A percentile compares a stretch with the other conserved stretches of the same genome.
phyloP scores from a whole-genome alignment of 2,113 vertebrate species.

The Xiphorhynchus elegans region DNA sequence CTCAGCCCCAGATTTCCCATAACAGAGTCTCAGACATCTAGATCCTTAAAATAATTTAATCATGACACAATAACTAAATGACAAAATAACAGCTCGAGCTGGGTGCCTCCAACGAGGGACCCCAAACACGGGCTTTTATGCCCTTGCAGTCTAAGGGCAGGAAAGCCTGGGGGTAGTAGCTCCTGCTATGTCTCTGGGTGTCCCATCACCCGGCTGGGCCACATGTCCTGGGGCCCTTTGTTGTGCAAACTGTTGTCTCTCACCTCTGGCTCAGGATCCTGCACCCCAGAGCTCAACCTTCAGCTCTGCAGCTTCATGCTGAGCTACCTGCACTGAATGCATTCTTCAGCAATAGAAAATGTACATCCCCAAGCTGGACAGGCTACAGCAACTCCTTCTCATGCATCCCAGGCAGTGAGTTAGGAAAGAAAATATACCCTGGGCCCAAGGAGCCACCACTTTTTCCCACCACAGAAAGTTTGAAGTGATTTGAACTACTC shows the following conservation, averaged over 20 bases:
- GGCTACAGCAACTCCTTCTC: not conserved
- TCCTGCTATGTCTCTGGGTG: not conserved
- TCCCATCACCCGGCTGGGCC: too few species aligned
- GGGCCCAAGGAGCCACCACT: not conserved
- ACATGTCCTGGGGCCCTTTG: not conserved
- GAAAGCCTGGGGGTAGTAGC: too few species aligned
- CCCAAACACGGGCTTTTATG: not conserved
- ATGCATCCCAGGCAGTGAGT: fast-evolving
- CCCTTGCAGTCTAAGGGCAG: not conserved
- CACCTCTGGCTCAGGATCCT: not conserved
- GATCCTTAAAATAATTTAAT: not conserved
- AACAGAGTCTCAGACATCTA: not conserved
- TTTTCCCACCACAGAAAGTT: not conserved
- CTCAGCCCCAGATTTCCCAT: not conserved
- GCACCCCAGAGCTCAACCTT: not conserved
- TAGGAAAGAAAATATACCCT: not conserved
- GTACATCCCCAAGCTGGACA: fast-evolving
- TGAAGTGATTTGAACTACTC: not conserved
- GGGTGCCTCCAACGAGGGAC: not conserved
- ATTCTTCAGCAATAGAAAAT: not conserved
- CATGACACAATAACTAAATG: not conserved
- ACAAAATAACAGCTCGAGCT: not conserved
- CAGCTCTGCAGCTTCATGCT: not conserved
- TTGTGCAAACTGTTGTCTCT: not conserved
- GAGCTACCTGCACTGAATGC: not conserved